A percentile compares a stretch with the other conserved stretches of the same genome.
Conservation (phyloP, 2,797 vertebrate genomes). For the Argya squamiceps region DNA sequence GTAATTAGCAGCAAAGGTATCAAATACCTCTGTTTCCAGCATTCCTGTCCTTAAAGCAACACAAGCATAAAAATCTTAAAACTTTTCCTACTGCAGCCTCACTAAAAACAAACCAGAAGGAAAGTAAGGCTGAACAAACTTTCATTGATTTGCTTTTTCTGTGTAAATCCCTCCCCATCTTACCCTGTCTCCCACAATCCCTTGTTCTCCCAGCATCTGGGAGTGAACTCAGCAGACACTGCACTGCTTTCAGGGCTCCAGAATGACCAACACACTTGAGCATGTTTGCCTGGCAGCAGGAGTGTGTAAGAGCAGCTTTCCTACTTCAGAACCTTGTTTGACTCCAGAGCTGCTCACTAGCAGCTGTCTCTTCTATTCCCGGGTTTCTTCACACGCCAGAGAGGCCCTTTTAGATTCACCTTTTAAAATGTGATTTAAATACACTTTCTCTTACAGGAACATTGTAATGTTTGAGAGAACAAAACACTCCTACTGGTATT, state of each 20-base stretch:
- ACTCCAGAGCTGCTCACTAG: background rate
- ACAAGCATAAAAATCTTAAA: constrained; percentile 25
- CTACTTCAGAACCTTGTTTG: background rate
- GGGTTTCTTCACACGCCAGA: background rate
- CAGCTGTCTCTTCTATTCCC: background rate
- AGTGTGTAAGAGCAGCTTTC: background rate
- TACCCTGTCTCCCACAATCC: constrained; percentile 9
- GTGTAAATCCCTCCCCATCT: constrained; percentile 21
- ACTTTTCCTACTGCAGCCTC: background rate
- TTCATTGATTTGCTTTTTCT: background rate
- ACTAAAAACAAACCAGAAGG: background rate
- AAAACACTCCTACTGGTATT: background rate
- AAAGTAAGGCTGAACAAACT: constrained; percentile 9
- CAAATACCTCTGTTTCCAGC: constrained; percentile 61
- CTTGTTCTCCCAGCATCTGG: constrained; percentile 18
- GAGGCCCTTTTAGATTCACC: background rate
- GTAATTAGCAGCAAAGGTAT: constrained; percentile 69
- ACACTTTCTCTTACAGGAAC: background rate
- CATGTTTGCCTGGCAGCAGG: background rate
- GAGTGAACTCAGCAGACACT: constrained; percentile 16
- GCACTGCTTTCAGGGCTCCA: constrained; percentile 18
- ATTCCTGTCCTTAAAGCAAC: constrained; percentile 60
- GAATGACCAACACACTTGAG: background rate
- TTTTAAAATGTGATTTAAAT: background rate
- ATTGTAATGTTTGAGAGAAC: background rate